These are phyloP conservation scores for Macrophya annulata DNA, from an alignment of 2,888 invertebrate genomes.

Conservation along the genomic window DNA sequence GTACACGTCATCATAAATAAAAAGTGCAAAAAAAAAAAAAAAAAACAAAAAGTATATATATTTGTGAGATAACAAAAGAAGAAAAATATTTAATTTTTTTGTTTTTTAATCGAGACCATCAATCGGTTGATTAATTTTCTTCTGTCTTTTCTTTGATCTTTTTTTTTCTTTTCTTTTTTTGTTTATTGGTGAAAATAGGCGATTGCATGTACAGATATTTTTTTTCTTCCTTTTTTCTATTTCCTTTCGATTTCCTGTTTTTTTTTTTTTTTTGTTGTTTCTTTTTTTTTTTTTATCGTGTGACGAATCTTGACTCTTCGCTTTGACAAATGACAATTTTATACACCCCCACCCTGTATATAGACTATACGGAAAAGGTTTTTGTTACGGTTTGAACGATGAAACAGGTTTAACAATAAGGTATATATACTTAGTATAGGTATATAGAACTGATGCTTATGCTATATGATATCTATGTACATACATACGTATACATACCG, in stretches of 20 bases:
- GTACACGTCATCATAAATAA: neutral
- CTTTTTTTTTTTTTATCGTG: neutral
- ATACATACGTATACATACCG: neutral
- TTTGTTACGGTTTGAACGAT: constrained; percentile 18
- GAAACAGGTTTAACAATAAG: constrained; percentile 30
- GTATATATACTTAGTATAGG: neutral
- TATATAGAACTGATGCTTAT: neutral
- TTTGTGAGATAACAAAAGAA: neutral
- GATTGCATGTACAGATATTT: no score
- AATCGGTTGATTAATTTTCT: neutral
- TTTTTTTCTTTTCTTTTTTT: neutral
- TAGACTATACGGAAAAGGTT: constrained; percentile 8
- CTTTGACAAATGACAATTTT: constrained; percentile 50
- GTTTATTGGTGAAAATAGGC: no score
- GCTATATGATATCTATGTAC: neutral
- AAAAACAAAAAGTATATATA: no score
- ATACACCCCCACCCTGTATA: neutral
- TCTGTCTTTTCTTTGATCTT: neutral
- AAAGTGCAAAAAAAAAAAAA: neutral
- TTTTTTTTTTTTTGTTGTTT: neutral
- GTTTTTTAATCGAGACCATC: neutral
- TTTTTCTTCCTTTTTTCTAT: no score
- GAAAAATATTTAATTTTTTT: neutral
- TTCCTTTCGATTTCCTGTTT: neutral
- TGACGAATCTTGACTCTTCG: constrained; percentile 24